Evolutionary conservation across 1,140 invertebrate species (phyloP).

Genomic region (Hypothenemus hampei): DNA sequence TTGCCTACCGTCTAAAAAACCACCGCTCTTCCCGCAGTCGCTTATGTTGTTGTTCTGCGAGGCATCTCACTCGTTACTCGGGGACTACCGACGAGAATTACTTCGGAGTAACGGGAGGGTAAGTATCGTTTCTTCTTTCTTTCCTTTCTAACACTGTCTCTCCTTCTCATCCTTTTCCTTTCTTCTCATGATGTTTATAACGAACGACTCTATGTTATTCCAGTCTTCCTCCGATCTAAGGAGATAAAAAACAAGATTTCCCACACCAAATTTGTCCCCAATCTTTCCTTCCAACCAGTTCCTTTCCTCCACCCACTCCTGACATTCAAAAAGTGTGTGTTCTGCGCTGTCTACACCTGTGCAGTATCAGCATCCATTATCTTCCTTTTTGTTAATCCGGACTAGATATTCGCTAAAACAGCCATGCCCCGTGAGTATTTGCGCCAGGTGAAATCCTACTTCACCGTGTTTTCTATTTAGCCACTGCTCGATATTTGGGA

Average conservation of each 20-base stretch:
- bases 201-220: background rate
- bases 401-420: constrained; percentile 4
- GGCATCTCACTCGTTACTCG: no score
- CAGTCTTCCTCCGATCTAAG: background rate
- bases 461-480: background rate
- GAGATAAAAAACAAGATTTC: background rate
- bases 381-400: background rate
- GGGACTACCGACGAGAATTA: no score
- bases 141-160: no score
- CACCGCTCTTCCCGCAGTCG: background rate
- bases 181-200: background rate
- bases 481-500: constrained; percentile 11
- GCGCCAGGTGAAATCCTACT: constrained; percentile 8
- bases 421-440: constrained; percentile 23
- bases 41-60: background rate
- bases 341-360: background rate
- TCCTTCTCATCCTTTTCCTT: background rate
- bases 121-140: no score
- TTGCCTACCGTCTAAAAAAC: background rate
- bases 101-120: no score
- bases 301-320: background rate
- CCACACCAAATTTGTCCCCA: background rate
- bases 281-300: no score
- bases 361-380: constrained; percentile 3
- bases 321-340: constrained; percentile 3